phyloP scores from a whole-genome alignment of 2,888 invertebrate species.

The Bugulina stolonifera region DNA sequence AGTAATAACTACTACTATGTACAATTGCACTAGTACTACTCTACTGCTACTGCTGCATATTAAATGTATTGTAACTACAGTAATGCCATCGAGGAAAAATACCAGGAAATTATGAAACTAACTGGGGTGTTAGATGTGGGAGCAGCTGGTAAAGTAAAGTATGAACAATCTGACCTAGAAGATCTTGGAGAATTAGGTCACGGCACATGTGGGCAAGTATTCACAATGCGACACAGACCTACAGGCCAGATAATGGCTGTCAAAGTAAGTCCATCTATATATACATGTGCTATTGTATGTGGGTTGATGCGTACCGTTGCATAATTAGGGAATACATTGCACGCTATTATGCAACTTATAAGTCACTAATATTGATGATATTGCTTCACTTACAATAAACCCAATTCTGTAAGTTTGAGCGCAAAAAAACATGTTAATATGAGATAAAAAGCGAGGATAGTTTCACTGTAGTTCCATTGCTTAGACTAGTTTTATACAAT shows the following conservation, averaged over 20 bases:
- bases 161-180: slow-evolving; percentile 46
- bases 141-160: slow-evolving; percentile 54
- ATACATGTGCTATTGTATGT: background rate
- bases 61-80: slow-evolving; percentile 32
- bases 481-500: too few species aligned
- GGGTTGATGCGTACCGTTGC: background rate
- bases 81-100: slow-evolving; percentile 68
- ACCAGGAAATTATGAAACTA: slow-evolving; percentile 86
- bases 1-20: too few species aligned
- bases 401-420: too few species aligned
- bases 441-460: too few species aligned
- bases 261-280: slow-evolving; percentile 61
- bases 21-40: too few species aligned
- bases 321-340: background rate
- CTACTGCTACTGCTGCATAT: too few species aligned
- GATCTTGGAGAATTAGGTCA: slow-evolving; percentile 52
- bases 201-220: slow-evolving; percentile 95
- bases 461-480: too few species aligned
- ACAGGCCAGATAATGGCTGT: slow-evolving; percentile 85
- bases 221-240: slow-evolving; percentile 86
- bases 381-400: too few species aligned
- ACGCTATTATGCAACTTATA: background rate
- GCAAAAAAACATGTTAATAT: too few species aligned
- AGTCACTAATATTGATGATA: too few species aligned
- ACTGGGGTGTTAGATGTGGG: slow-evolving; percentile 82